phyloP scores from a whole-genome alignment of 64 coral and sea anemone species.

The Stichodactyla helianthus region DNA sequence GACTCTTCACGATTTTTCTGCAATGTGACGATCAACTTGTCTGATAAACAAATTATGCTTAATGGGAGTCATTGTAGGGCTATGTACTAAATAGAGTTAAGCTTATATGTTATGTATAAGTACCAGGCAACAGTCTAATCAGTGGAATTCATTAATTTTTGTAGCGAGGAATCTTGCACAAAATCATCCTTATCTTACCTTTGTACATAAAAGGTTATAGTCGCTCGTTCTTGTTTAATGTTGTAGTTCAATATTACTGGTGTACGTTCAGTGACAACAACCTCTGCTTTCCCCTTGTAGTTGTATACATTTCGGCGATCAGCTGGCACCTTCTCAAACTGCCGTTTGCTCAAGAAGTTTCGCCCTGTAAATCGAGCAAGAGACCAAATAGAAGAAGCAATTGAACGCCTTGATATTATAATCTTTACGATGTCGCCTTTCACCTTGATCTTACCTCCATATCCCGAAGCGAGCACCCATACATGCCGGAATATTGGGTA shows the following conservation, averaged over 20 bases:
- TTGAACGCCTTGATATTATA: not conserved
- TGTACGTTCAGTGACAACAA: not conserved
- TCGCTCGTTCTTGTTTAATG: not conserved
- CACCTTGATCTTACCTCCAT: not conserved
- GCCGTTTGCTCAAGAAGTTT: not conserved
- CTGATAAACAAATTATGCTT: no score
- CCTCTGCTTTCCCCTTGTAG: not conserved
- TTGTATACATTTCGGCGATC: not conserved
- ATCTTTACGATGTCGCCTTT: not conserved
- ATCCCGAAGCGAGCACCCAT: not conserved
- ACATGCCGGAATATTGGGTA: not conserved
- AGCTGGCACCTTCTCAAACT: not conserved
- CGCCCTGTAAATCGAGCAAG: not conserved
- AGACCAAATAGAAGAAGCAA: not conserved
- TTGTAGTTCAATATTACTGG: not conserved
- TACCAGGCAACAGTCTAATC: no score
- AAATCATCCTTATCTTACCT: not conserved
- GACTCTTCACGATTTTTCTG: no score
- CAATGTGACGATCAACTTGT: no score
- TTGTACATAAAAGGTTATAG: constrained; percentile 22
- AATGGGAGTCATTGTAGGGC: no score
- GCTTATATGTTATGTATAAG: no score
- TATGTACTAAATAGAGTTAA: no score
- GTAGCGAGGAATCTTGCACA: not conserved
- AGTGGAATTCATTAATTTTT: constrained; percentile 2